Base-by-base conservation (phyloP, 2,113 vertebrate species). In the Perccottus glenii region DNA sequence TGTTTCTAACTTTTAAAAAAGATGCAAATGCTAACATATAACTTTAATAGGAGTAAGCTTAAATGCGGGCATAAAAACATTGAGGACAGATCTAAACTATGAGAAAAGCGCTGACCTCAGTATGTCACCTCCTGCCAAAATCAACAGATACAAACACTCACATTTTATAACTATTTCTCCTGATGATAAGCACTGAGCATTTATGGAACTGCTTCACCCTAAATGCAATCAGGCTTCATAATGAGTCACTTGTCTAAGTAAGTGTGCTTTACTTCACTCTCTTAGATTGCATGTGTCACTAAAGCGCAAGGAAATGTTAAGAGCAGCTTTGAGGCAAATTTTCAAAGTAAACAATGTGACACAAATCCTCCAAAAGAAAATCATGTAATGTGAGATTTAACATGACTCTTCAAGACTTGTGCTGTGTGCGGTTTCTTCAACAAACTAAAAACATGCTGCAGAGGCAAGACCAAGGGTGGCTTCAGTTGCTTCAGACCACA, bases 161-260 rank as follows among this genome's bases (percentile, higher is more conserved):
- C 56, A 58, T 61, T 69, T 64, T 45, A 67, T 58, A 7, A 60
- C 4, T 35, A 19, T 51, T 71, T 67, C 19, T 45, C 42, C 50
- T 48, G 55, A 73, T 78, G 75, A 81, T 73, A 68, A 68, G 64
- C 73, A 64, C 16, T 43, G 57, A 72, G 60, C 10, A n/a, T 78
- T 85, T 77, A 83, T 73, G 67, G 73, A 80, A 77, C 66, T 69
- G 71, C 66, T 66, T 82, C 75, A 69, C 59, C 73, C 60, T 15
- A 35, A 43, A 78, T 63, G 72, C 55, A 83, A 73, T 82, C 76
- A 84, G 53, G 74, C 52, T 77, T 80, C 64, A 74, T 76, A 73
- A 79, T 78, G 75, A 84, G 40, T 78, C 63, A 76, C 67, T 81
- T 75, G 60, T 65, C 49, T 42, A 38, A 60, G 60, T 49, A 46